phyloP scores from a whole-genome alignment of 2,888 invertebrate genomes.

The Biston betularia region DNA sequence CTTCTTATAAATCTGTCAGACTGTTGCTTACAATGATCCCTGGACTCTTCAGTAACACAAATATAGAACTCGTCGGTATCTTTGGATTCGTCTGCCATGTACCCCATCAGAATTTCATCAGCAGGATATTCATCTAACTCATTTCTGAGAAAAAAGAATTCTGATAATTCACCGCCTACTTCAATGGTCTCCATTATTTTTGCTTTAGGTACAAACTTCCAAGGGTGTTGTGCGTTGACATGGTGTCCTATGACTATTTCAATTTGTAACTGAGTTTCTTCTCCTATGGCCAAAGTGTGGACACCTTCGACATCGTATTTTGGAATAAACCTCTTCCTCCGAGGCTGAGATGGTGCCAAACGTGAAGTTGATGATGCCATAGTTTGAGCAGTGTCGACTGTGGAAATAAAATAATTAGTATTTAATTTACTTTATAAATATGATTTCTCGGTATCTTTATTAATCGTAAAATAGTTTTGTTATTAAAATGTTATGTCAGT shows the following conservation, averaged over 20 bases:
- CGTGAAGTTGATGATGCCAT: conserved; percentile 38
- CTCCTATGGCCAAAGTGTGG: conserved; percentile 79
- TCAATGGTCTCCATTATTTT: conserved; percentile 88
- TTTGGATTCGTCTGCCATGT: conserved; percentile 87
- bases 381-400: conserved; percentile 55
- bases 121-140: conserved; percentile 70
- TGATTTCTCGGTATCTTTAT: not conserved
- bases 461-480: not conserved
- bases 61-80: conserved; percentile 90
- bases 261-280: conserved; percentile 86
- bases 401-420: conserved; percentile 13
- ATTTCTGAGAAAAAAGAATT: conserved; percentile 70
- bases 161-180: conserved; percentile 81
- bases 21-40: conserved; percentile 82
- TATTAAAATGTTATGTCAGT: conserved; percentile 8
- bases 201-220: conserved; percentile 88
- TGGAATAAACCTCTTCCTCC: conserved; percentile 77
- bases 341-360: conserved; percentile 56
- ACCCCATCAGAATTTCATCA: conserved; percentile 87
- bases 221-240: conserved; percentile 90
- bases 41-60: conserved; percentile 86
- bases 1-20: conserved; percentile 84
- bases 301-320: conserved; percentile 86
- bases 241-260: conserved; percentile 89
- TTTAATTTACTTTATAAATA: not conserved